phyloP scores from a whole-genome alignment of 1,140 invertebrate genomes.

The Diploscapter pachys region DNA sequence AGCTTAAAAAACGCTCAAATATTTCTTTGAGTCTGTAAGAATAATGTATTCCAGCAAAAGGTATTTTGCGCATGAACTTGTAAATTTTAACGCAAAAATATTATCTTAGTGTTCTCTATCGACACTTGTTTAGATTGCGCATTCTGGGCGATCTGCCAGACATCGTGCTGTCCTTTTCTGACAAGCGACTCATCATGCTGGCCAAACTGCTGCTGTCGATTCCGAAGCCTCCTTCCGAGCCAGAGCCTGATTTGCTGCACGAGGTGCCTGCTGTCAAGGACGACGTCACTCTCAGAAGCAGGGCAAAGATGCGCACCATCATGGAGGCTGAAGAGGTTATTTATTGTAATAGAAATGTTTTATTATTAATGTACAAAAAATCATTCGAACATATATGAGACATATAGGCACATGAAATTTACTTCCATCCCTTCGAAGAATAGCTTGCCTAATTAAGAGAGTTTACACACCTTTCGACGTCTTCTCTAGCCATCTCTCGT shows the following conservation, averaged over 20 bases:
- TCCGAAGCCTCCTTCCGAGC: slow-evolving; percentile 66
- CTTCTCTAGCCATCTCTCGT: too few relatives aligned
- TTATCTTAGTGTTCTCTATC: too few relatives aligned
- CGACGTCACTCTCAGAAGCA: slow-evolving; percentile 40
- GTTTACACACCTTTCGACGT: too few relatives aligned
- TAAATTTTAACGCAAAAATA: too few relatives aligned
- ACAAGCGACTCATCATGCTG: slow-evolving; percentile 63
- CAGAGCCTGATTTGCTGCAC: slow-evolving; percentile 25
- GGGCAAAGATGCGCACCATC: slow-evolving; percentile 60
- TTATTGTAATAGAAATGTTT: neutral
- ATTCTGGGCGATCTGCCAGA: slow-evolving; percentile 61
- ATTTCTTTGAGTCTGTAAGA: neutral
- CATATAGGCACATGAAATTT: too few relatives aligned
- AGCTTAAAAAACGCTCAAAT: neutral
- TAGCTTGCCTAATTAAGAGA: too few relatives aligned
- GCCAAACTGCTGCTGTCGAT: slow-evolving; percentile 65
- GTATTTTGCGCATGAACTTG: too few relatives aligned
- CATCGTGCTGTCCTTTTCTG: slow-evolving; percentile 60
- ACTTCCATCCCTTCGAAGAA: too few relatives aligned
- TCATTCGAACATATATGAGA: too few relatives aligned
- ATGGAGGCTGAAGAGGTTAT: slow-evolving; percentile 50
- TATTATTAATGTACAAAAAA: too few relatives aligned
- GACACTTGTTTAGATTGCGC: too few relatives aligned
- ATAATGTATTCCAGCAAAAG: neutral
- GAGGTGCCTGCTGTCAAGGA: slow-evolving; percentile 20